Evolutionary conservation across 2,797 vertebrate species (phyloP).

Genomic region (Gymnothorax reevesii): DNA sequence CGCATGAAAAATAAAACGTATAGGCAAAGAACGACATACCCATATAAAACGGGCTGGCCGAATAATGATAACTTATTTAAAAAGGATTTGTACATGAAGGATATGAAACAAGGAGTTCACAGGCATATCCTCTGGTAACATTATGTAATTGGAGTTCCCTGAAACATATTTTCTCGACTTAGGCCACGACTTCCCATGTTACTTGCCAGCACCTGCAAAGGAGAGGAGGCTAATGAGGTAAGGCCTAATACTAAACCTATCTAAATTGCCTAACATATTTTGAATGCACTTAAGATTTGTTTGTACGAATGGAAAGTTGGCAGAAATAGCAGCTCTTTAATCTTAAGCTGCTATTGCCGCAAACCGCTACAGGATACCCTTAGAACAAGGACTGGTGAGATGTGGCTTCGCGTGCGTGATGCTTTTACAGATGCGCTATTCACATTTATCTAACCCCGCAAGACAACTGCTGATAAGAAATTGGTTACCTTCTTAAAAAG

Average conservation of each 20-base stretch:
- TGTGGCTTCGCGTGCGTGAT: background rate
- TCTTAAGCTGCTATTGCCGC: background rate
- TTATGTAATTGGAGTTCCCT: background rate
- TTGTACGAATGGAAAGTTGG: background rate
- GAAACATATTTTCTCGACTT: background rate
- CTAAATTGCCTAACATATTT: background rate
- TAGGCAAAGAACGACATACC: background rate
- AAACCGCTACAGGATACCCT: background rate
- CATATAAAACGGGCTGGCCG: background rate
- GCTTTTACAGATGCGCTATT: background rate
- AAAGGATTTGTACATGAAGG: background rate
- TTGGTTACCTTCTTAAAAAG: background rate
- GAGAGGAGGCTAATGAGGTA: background rate
- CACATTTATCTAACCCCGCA: background rate
- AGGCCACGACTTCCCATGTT: background rate
- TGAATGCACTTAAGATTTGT: background rate
- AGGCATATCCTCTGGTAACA: background rate
- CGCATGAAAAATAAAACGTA: background rate
- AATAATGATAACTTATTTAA: background rate
- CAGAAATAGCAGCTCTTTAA: background rate
- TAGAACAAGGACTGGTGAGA: background rate
- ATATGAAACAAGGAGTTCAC: background rate
- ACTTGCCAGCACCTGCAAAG: background rate
- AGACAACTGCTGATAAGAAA: too few species aligned
- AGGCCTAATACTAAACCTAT: background rate